Evolutionary conservation across 2,113 vertebrate species (phyloP), one percentile per base, ranked within the genome.

Genomic region (Heptranchias perlo): DNA sequence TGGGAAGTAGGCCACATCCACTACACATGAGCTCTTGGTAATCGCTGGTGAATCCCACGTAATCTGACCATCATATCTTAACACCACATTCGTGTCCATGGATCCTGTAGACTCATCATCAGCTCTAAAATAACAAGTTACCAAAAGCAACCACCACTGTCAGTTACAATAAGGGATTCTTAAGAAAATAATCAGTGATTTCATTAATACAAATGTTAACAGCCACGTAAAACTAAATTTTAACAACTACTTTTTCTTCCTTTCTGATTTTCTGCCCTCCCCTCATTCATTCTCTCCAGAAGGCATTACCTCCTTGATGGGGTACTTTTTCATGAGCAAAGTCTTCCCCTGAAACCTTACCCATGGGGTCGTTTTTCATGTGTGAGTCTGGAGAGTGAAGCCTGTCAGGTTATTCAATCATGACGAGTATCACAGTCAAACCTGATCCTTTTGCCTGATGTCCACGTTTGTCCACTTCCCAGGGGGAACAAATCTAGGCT

Each of bases 11-110:
- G 99, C 98, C 47, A 99, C 99, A 25, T 99, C 98, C 76, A 99
- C 99, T 96, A 99, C 99, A 96, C 99, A 99, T 1, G 99, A 98
- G 97, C 99, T 99, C 97, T 99, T 99, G 52, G 99, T 99, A 97
- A 99, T 99, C 96, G 98, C 99, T 0, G 99, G 99, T 2, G 99
- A 97, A 96, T 99, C 99, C 99, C 99, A 99, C 96, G 98, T 98
- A 96, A 99, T 99, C 97, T 99, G 98, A 4, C 99, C 99, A 0
- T 99, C 98, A 18, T 99, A 99, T 35, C 99, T 98, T 96, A 99
- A 97, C 89, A 99, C 99, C 96, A 99, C 99, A 0, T 99, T 99
- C 61, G 99, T 99, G 96, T 98, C 99, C 69, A 99, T 98, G 0
- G 98, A 97, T 23, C 98, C 99, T 21, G 98, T 98, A 47, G 98